Percentiles rank a stretch among this genome's conserved stretches.
Conservation (phyloP, 2,888 invertebrate genomes). For the Drosophila gaucha region DNA sequence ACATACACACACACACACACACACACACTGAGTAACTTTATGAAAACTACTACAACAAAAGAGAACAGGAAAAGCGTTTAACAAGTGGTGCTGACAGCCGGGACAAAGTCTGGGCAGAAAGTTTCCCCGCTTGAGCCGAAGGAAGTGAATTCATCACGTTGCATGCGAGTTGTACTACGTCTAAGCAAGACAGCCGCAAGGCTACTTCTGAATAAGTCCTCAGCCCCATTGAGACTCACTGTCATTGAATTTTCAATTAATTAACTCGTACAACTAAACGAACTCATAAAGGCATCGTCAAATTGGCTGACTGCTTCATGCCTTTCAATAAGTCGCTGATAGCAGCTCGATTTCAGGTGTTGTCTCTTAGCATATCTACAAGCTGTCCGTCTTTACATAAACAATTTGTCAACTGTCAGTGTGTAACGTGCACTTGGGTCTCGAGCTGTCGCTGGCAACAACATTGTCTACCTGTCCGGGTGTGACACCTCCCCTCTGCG, state of each 20-base stretch:
- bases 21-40: constrained; percentile 36
- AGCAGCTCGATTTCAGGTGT: too few species aligned
- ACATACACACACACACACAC: constrained; percentile 24
- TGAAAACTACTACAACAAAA: constrained; percentile 62
- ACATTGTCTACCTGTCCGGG: constrained; percentile 26
- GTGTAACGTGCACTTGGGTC: constrained; percentile 63
- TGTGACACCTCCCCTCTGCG: constrained; percentile 32
- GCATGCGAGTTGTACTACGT: constrained; percentile 26
- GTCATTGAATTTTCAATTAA: constrained; percentile 70
- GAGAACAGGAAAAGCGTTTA: constrained; percentile 54
- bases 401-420: constrained; percentile 80
- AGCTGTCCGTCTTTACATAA: constrained; percentile 67
- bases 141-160: constrained; percentile 49
- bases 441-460: constrained; percentile 68
- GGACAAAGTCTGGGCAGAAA: constrained; percentile 49
- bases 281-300: constrained; percentile 20
- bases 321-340: too few species aligned
- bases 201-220: constrained; percentile 11
- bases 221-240: constrained; percentile 16
- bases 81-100: constrained; percentile 63
- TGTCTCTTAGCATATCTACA: constrained; percentile 39
- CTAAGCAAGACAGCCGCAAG: constrained; percentile 14
- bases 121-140: constrained; percentile 34
- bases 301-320: constrained; percentile 36
- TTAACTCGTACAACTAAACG: constrained; percentile 41